Evolutionary conservation across 2,888 invertebrate species (phyloP).

Genomic region (Heliconius ismenius): DNA sequence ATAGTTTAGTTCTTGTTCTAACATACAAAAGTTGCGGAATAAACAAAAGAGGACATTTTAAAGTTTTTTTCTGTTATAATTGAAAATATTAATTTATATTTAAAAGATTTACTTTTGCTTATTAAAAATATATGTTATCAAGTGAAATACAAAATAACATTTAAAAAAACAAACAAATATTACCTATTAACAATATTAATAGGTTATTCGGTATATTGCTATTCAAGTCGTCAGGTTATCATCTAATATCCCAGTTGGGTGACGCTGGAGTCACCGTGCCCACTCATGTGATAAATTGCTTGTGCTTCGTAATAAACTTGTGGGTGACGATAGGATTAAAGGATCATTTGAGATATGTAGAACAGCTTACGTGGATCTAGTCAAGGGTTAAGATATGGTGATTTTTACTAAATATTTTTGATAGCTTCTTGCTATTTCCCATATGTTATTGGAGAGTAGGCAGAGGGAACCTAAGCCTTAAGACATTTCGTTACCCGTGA

Average conservation of each 20-base stretch:
- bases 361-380: conserved; percentile 18
- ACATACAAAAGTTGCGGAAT: too few species aligned
- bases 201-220: conserved; percentile 32
- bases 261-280: conserved; percentile 35
- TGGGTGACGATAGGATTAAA: conserved; percentile 32
- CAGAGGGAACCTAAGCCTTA: too few species aligned
- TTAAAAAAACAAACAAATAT: background rate
- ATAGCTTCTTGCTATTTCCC: too few species aligned
- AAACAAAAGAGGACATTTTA: too few species aligned
- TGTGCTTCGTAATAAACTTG: conserved; percentile 34
- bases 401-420: conserved; percentile 1
- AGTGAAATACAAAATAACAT: too few species aligned
- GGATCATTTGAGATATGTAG: conserved; percentile 27
- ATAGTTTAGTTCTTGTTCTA: too few species aligned
- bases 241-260: conserved; percentile 37
- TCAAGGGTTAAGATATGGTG: conserved; percentile 9
- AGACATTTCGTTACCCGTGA: too few species aligned
- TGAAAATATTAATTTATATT: too few species aligned
- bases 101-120: too few species aligned
- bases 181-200: background rate
- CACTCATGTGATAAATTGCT: conserved; percentile 53
- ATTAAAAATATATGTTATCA: too few species aligned
- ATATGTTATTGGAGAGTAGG: too few species aligned
- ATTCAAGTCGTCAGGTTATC: conserved; percentile 31
- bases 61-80: too few species aligned